These are phyloP conservation scores for Notamacropus eugenii DNA, from an alignment of 2,797 vertebrate genomes.

Conservation along the genomic window DNA sequence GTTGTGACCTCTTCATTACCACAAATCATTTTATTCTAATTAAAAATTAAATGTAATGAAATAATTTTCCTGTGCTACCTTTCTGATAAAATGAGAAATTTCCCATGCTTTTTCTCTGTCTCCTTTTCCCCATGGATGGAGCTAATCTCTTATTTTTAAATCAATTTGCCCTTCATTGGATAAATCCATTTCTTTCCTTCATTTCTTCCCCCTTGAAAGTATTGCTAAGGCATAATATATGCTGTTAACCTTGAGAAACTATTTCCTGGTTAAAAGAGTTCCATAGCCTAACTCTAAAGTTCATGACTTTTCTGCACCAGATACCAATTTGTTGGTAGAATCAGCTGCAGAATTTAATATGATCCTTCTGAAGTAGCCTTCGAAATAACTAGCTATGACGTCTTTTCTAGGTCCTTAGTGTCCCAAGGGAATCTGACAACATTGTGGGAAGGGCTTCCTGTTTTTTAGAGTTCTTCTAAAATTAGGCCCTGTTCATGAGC, in stretches of 20 bases:
- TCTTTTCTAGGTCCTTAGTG: constrained; percentile 44
- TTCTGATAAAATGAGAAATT: constrained; percentile 20
- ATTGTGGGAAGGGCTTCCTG: constrained; percentile 17
- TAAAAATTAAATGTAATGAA: constrained; percentile 22
- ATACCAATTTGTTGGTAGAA: constrained; percentile 7
- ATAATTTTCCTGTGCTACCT: not conserved
- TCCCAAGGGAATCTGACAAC: not conserved
- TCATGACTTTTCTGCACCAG: constrained; percentile 3
- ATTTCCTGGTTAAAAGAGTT: constrained; percentile 61
- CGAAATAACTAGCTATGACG: constrained; percentile 43
- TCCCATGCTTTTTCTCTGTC: not conserved
- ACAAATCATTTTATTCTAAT: not conserved
- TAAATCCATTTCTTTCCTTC: constrained; percentile 33
- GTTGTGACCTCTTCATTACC: not conserved
- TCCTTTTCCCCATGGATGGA: not conserved
- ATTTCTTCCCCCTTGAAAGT: constrained; percentile 57
- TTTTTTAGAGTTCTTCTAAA: constrained; percentile 51
- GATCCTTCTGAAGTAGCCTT: constrained; percentile 52
- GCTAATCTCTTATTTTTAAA: not conserved
- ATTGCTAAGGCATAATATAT: constrained; percentile 59
- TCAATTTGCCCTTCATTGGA: constrained; percentile 52
- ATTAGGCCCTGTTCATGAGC: constrained; percentile 21
- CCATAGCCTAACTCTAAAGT: constrained; percentile 6
- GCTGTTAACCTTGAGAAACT: constrained; percentile 59
- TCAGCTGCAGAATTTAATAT: constrained; percentile 7